These are phyloP conservation scores for Hoplias malabaricus DNA, from an alignment of 2,113 vertebrate species.

Conservation along the genomic window DNA sequence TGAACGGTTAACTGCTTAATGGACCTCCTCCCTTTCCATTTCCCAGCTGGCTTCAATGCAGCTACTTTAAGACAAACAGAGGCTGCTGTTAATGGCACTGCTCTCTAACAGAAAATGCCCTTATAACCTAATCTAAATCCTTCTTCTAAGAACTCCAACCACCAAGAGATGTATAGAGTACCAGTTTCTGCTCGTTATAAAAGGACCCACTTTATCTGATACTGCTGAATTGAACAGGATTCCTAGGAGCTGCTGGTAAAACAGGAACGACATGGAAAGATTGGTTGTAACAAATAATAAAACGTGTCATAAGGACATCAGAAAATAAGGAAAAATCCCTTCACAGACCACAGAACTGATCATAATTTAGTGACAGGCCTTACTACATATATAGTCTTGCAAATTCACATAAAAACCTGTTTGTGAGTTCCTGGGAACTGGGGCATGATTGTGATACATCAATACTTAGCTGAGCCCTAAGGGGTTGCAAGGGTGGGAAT, in stretches of 20 bases:
- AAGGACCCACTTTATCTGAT: background rate
- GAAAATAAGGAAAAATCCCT: no score
- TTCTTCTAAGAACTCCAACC: background rate
- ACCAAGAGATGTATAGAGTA: background rate
- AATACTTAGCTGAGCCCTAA: background rate
- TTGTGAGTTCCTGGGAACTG: background rate
- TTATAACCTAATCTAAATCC: background rate
- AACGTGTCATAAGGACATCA: no score
- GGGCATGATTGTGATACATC: background rate
- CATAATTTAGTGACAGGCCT: background rate
- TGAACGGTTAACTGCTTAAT: background rate
- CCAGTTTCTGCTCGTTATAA: background rate
- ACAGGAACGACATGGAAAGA: background rate
- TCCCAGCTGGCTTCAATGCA: background rate
- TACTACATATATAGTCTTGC: background rate
- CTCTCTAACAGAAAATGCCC: background rate
- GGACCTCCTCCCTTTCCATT: background rate
- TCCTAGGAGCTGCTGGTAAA: background rate
- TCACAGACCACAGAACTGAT: background rate
- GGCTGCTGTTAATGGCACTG: background rate
- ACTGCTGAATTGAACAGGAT: background rate
- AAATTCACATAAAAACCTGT: background rate
- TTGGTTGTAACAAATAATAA: background rate
- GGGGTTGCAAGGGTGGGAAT: background rate
- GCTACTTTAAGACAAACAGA: background rate